A percentile compares a stretch with the other conserved stretches of the same genome.
Conservation (phyloP, 2,113 vertebrate genomes). For the Aplodontia rufa region DNA sequence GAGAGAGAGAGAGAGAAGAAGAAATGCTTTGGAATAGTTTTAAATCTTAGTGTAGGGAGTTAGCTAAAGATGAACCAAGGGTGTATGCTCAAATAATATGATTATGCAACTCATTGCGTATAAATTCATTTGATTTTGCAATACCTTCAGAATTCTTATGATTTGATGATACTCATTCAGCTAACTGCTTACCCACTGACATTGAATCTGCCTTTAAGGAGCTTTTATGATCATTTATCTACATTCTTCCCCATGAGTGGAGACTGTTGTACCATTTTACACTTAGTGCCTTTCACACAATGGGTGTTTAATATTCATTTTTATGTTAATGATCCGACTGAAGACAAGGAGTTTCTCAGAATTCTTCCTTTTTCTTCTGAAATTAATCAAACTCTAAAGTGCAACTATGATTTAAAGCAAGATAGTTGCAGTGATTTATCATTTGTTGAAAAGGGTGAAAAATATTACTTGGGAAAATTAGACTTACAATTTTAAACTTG, state of each 20-base stretch:
- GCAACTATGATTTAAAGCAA: neutral
- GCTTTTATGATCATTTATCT: neutral
- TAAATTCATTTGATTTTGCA: neutral
- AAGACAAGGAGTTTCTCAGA: neutral
- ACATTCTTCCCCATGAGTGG: neutral
- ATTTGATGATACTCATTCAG: neutral
- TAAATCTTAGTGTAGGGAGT: neutral
- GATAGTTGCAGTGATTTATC: neutral
- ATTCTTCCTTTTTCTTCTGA: neutral
- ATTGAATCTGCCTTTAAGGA: neutral
- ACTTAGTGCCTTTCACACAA: neutral
- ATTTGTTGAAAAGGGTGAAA: neutral
- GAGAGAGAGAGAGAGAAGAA: no score
- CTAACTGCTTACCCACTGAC: rapidly evolving
- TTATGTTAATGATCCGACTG: neutral
- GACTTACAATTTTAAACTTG: neutral
- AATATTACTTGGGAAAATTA: neutral
- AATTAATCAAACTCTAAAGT: neutral
- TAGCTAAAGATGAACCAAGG: neutral
- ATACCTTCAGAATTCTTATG: no score
- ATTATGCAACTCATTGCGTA: neutral
- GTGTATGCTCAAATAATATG: neutral
- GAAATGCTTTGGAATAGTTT: neutral
- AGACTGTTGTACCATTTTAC: neutral
- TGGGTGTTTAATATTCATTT: neutral